Evolutionary conservation across 1,140 invertebrate species (phyloP).

Genomic region (Meloidogyne chitwoodi): DNA sequence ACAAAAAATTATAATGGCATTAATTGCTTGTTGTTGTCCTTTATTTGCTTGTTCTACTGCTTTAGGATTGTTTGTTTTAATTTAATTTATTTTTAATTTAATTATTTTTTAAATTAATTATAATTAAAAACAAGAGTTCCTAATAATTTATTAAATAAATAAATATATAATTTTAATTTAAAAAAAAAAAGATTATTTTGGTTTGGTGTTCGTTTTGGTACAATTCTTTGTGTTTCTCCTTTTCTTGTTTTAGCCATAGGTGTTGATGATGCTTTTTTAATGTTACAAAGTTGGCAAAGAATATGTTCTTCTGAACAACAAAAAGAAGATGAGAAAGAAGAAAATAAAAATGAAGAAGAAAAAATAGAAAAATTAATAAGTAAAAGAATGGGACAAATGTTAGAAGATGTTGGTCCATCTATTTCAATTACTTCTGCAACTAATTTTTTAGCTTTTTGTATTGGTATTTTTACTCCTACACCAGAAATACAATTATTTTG

Average conservation of each 20-base stretch:
- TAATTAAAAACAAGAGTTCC: too few relatives aligned
- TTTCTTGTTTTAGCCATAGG: conserved; percentile 51
- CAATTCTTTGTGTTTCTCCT: conserved; percentile 49
- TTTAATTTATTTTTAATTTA: too few relatives aligned
- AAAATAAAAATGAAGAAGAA: not conserved
- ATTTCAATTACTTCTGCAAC: conserved; percentile 51
- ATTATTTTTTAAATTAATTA: too few relatives aligned
- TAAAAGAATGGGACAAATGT: not conserved
- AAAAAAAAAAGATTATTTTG: conserved; percentile 35
- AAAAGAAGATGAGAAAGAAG: not conserved
- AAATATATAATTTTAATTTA: not conserved
- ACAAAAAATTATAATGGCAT: conserved; percentile 40
- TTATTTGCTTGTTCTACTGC: conserved; percentile 46
- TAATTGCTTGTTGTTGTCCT: conserved; percentile 49
- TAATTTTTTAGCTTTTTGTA: conserved; percentile 46
- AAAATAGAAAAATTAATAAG: not conserved
- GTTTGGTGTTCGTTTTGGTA: conserved; percentile 48
- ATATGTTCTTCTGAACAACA: conserved; percentile 15
- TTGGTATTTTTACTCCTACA: conserved; percentile 53
- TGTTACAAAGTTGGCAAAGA: conserved; percentile 51
- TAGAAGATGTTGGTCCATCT: conserved; percentile 31
- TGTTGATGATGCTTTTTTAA: conserved; percentile 52
- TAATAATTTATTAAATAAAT: too few relatives aligned
- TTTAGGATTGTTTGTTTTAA: conserved; percentile 32
- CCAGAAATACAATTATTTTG: conserved; percentile 46